These are phyloP conservation scores for Aromia moschata DNA, from an alignment of 2,888 invertebrate genomes.

Conservation along the genomic window DNA sequence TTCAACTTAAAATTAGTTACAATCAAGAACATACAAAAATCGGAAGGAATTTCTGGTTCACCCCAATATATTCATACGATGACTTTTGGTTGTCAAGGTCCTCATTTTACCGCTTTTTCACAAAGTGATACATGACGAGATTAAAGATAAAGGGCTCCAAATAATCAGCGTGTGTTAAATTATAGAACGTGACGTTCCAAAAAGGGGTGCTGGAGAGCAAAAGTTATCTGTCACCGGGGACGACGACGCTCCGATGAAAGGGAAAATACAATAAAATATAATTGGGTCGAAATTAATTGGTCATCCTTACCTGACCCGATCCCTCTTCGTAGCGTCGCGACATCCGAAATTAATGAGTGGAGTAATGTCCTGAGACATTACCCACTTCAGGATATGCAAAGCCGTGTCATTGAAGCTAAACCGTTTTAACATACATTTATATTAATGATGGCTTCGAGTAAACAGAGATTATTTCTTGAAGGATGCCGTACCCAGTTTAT, in stretches of 20 bases:
- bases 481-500: neutral
- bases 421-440: constrained; percentile 10
- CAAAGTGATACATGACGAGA: no score
- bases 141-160: no score
- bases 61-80: no score
- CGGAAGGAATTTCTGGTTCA: no score
- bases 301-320: constrained; percentile 18
- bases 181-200: no score
- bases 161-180: no score
- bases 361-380: constrained; percentile 14
- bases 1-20: no score
- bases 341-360: constrained; percentile 23
- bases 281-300: constrained; percentile 25
- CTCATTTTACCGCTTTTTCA: no score
- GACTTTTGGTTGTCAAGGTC: no score
- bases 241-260: neutral
- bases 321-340: constrained; percentile 18
- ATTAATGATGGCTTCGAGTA: constrained; percentile 12
- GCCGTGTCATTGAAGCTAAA: constrained; percentile 9
- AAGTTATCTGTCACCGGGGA: neutral
- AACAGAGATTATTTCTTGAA: neutral
- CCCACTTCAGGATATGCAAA: constrained; percentile 20
- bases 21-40: no score
- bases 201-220: neutral
- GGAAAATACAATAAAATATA: constrained; percentile 17